Evolutionary conservation across 2,797 vertebrate species (phyloP).

Genomic region (Pygocentrus nattereri): DNA sequence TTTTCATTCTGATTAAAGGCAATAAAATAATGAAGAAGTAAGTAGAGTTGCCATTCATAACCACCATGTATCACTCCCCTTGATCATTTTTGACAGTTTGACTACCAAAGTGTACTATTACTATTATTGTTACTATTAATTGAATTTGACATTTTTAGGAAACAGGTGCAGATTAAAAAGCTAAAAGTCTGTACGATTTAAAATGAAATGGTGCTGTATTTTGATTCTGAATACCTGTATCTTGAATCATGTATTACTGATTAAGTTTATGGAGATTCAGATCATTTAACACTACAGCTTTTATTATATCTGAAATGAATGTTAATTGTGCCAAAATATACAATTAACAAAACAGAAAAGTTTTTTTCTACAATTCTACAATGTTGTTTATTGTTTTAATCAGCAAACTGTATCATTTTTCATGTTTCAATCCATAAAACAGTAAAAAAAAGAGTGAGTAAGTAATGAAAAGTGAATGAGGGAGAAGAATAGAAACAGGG

Average conservation of each 20-base stretch:
- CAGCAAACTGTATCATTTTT: neutral
- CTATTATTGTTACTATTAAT: neutral
- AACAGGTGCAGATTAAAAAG: neutral
- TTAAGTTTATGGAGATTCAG: neutral
- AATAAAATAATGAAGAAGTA: no score
- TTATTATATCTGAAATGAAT: neutral
- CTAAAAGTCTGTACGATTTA: neutral
- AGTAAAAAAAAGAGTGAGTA: neutral
- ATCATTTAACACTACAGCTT: neutral
- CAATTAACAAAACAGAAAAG: neutral
- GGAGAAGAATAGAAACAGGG: constrained; percentile 38
- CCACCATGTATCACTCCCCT: no score
- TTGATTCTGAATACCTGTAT: neutral
- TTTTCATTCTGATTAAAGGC: no score
- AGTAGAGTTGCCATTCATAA: no score
- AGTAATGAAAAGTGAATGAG: neutral
- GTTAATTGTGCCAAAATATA: neutral
- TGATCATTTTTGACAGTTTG: no score
- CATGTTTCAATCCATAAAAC: neutral
- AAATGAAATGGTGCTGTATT: neutral
- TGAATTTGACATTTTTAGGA: constrained; percentile 3
- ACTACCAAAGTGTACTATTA: no score
- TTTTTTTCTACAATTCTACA: neutral
- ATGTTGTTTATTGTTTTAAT: neutral
- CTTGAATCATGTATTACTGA: neutral